Percentiles rank a stretch among this genome's conserved stretches.
phyloP scores from a whole-genome alignment of 2,797 vertebrate genomes.

The Antrozous pallidus region DNA sequence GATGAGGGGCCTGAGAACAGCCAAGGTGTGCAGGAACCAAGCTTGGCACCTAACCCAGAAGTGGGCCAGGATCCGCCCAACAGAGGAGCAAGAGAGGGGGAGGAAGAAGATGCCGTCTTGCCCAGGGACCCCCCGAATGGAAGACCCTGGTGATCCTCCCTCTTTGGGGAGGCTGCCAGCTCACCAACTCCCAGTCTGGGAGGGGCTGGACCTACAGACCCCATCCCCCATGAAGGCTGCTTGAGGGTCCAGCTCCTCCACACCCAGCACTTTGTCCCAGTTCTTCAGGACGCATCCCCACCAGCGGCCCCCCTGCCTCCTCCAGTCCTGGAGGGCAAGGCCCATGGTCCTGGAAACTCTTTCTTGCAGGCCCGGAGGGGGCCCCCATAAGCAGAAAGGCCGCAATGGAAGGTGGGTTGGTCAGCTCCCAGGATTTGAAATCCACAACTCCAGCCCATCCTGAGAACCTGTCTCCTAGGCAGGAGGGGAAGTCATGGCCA shows the following conservation, averaged over 20 bases:
- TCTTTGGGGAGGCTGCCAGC: constrained; percentile 9
- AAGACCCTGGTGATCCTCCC: constrained; percentile 1
- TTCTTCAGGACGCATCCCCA: constrained; percentile 7
- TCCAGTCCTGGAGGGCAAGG: constrained; percentile 35
- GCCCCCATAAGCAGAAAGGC: constrained; percentile 15
- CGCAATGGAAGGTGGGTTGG: neutral
- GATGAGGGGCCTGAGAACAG: constrained; percentile 94
- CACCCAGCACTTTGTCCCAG: constrained; percentile 68
- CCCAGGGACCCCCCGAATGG: constrained; percentile 5
- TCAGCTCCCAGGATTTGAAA: constrained; percentile 36
- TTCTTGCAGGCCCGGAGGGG: constrained; percentile 8
- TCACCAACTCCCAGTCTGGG: neutral
- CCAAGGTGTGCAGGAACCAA: constrained; percentile 86
- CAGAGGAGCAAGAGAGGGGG: neutral
- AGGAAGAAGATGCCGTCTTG: constrained; percentile 29
- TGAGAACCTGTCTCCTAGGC: constrained; percentile 19
- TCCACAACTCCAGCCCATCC: neutral
- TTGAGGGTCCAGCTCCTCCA: constrained; percentile 44
- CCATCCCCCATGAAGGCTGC: neutral
- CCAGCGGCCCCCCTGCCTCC: neutral
- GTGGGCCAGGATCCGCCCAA: constrained; percentile 6
- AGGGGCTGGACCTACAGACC: neutral
- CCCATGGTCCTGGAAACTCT: constrained; percentile 61
- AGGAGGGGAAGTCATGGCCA: constrained; percentile 26
- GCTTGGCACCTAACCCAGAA: constrained; percentile 51